phyloP scores from a whole-genome alignment of 2,888 invertebrate genomes.

The Sminthurinus aureus region DNA sequence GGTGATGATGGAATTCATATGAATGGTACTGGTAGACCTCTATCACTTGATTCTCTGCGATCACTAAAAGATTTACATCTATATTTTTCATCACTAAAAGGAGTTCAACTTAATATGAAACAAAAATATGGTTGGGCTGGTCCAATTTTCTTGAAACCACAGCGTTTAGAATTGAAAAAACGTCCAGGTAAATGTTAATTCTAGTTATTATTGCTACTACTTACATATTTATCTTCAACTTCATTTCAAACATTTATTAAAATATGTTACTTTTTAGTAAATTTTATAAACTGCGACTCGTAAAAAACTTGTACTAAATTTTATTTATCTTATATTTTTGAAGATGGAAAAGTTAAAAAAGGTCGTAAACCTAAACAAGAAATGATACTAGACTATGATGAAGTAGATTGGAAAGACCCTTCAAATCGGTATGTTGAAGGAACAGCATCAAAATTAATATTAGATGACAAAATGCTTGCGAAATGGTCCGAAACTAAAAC shows the following conservation, averaged over 20 bases:
- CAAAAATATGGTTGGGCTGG: constrained; percentile 55
- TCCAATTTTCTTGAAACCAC: constrained; percentile 52
- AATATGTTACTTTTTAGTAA: too few relatives aligned
- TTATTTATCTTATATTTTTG: neutral
- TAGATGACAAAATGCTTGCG: constrained; percentile 51
- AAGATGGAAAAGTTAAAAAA: constrained; percentile 34
- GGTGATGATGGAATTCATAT: too few relatives aligned
- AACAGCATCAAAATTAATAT: constrained; percentile 36
- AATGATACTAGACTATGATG: constrained; percentile 38
- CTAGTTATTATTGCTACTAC: too few relatives aligned
- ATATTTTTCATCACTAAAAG: constrained; percentile 33
- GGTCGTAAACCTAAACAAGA: constrained; percentile 42
- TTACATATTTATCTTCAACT: too few relatives aligned
- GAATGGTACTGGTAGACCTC: constrained; percentile 13
- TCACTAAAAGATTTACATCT: constrained; percentile 31
- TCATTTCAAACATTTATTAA: too few relatives aligned
- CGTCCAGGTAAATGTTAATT: neutral
- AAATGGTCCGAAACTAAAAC: constrained; percentile 46
- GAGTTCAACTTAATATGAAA: constrained; percentile 41
- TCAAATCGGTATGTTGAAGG: constrained; percentile 42
- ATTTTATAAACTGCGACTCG: too few relatives aligned
- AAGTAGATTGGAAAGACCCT: constrained; percentile 45
- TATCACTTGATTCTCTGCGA: constrained; percentile 23
- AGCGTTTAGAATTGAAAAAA: constrained; percentile 32
- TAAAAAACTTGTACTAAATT: too few relatives aligned